These are phyloP conservation scores for Pseudomyrmex gracilis DNA, from an alignment of 1,140 invertebrate genomes.

Conservation along the genomic window DNA sequence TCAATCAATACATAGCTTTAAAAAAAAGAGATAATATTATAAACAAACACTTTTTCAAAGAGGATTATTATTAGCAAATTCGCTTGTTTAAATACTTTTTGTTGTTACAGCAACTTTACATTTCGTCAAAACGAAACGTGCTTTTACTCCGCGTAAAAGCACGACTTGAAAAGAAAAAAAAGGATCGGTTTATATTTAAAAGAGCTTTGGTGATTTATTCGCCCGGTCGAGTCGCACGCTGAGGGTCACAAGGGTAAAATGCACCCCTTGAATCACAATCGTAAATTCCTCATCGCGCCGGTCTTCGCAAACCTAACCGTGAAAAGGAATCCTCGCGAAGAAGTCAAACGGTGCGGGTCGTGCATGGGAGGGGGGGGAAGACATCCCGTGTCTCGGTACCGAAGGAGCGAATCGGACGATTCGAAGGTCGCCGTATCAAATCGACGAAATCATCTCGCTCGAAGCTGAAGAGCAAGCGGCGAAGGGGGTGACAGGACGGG, in stretches of 20 bases:
- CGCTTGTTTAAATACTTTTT: background rate
- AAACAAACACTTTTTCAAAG: constrained; percentile 5
- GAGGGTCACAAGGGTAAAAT: constrained; percentile 8
- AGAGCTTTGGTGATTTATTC: constrained; percentile 49
- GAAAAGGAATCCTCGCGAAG: constrained; percentile 46
- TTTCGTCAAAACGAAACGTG: no score
- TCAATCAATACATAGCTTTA: background rate
- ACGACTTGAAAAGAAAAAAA: background rate
- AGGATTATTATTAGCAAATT: background rate
- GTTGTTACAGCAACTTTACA: constrained; percentile 25
- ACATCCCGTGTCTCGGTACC: constrained; percentile 31
- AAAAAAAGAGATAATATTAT: background rate
- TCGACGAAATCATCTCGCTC: constrained; percentile 43
- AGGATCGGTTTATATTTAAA: constrained; percentile 45
- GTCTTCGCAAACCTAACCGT: constrained; percentile 45
- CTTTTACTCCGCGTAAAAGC: background rate
- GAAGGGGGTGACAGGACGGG: background rate
- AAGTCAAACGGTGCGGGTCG: constrained; percentile 30
- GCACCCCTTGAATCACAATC: constrained; percentile 11
- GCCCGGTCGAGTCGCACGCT: background rate
- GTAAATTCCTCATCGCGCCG: constrained; percentile 37
- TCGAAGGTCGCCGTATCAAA: constrained; percentile 65
- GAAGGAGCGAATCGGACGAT: constrained; percentile 53
- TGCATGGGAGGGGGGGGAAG: background rate
- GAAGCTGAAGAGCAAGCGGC: background rate